Evolutionary conservation across 2,888 invertebrate species (phyloP).

Genomic region (Heteropelma amictum): DNA sequence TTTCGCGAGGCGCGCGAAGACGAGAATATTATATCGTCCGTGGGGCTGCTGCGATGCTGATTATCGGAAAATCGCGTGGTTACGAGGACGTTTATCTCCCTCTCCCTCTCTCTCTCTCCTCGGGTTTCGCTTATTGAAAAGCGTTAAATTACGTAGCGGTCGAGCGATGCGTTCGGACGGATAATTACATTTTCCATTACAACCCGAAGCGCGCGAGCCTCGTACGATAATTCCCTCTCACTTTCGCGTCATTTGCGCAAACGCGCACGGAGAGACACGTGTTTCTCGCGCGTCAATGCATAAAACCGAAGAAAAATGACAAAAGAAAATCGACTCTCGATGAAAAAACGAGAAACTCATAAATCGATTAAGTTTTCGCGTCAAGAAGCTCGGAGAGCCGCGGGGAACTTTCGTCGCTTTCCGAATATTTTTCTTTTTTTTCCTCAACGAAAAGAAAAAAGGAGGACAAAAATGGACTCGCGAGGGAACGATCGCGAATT

Average conservation of each 20-base stretch:
- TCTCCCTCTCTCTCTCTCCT: not conserved
- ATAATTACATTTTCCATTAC: conserved; percentile 68
- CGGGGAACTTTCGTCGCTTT: not conserved
- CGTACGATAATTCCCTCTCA: conserved; percentile 41
- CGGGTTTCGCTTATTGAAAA: conserved; percentile 68
- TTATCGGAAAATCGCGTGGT: conserved; percentile 68
- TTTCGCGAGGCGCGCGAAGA: conserved; percentile 52
- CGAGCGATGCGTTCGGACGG: conserved; percentile 67
- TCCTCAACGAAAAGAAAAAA: not conserved
- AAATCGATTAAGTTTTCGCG: too few relatives aligned
- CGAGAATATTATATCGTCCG: conserved; percentile 53
- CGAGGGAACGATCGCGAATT: conserved; percentile 54
- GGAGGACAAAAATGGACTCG: conserved; percentile 26
- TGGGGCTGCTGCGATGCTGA: conserved; percentile 63
- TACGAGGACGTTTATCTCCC: not conserved
- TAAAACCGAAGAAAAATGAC: not conserved
- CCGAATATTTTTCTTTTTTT: not conserved
- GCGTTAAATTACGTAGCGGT: conserved; percentile 68
- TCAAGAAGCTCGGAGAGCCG: not conserved
- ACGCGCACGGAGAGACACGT: too few relatives aligned
- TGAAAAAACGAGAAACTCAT: not conserved
- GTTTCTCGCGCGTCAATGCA: too few relatives aligned
- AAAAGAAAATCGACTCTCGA: not conserved
- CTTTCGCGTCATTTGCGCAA: conserved; percentile 26
- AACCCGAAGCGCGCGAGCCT: conserved; percentile 20